These are phyloP conservation scores for Cheilosia impressa DNA, from an alignment of 2,888 invertebrate genomes.

Conservation along the genomic window DNA sequence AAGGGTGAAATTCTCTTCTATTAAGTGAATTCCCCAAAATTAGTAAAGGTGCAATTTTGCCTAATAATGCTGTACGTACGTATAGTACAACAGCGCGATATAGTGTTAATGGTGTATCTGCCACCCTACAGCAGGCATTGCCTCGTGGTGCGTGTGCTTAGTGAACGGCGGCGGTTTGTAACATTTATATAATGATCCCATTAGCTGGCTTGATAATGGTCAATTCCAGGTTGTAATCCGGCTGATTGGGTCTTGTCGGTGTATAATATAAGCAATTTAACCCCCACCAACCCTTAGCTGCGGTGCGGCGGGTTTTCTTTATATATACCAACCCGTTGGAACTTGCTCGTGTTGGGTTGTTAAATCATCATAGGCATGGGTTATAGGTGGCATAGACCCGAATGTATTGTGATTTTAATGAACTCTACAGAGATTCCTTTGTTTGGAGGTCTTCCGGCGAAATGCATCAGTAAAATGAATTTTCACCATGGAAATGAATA, in stretches of 20 bases:
- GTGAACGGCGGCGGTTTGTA: conserved; percentile 38
- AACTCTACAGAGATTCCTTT: conserved; percentile 31
- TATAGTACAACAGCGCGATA: conserved; percentile 12
- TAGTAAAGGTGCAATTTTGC: conserved; percentile 64
- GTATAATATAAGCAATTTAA: conserved; percentile 56
- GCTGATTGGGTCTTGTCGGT: conserved; percentile 59
- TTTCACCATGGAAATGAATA: not conserved
- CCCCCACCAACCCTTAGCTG: conserved; percentile 6
- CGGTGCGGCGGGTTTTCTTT: not conserved
- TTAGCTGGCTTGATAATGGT: conserved; percentile 65
- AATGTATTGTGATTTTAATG: conserved; percentile 8
- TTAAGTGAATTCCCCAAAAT: conserved; percentile 53
- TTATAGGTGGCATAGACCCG: not conserved
- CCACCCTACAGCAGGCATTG: not conserved
- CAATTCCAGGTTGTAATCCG: conserved; percentile 67
- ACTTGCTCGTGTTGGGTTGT: conserved; percentile 22
- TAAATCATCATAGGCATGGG: conserved; percentile 22
- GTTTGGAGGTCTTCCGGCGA: not conserved
- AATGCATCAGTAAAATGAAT: not conserved
- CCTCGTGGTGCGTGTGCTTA: conserved; percentile 11
- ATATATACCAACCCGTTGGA: not conserved
- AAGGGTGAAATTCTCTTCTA: conserved; percentile 29
- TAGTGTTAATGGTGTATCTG: conserved; percentile 9
- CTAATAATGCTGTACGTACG: conserved; percentile 43
- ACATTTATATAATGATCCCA: conserved; percentile 67